Conservation (phyloP, 2,888 invertebrate genomes). For the Cryptocephalus primarius region DNA sequence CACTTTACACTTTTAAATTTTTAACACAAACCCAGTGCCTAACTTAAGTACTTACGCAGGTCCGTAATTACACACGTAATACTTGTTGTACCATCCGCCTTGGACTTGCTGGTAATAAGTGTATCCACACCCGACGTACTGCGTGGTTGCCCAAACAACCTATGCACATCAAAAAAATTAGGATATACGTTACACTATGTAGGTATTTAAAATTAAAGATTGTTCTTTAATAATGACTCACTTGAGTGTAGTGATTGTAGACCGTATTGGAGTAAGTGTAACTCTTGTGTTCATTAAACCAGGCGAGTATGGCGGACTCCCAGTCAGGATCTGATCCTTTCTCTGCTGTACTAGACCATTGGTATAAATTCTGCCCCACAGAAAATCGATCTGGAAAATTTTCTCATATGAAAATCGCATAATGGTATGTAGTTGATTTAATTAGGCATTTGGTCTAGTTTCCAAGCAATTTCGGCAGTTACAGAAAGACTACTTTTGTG, state of each 20-base stretch:
- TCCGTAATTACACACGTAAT: slow-evolving; percentile 19
- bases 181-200: neutral
- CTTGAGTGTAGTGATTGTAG: slow-evolving; percentile 15
- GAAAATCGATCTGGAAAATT: slow-evolving; percentile 14
- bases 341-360: slow-evolving; percentile 5
- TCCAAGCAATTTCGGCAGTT: too few species aligned
- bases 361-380: slow-evolving; percentile 20
- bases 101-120: slow-evolving; percentile 8
- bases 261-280: slow-evolving; percentile 9
- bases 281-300: slow-evolving; percentile 12
- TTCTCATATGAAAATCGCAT: too few species aligned
- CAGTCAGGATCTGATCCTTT: slow-evolving; percentile 6
- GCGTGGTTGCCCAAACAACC: slow-evolving; percentile 20
- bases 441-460: too few species aligned
- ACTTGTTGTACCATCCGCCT: slow-evolving; percentile 10
- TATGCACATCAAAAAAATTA: slow-evolving; percentile 8
- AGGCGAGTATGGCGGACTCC: slow-evolving; percentile 8
- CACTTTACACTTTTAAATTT: neutral
- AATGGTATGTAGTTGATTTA: too few species aligned
- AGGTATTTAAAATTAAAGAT: too few species aligned
- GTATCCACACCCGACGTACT: slow-evolving; percentile 20
- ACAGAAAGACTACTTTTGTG: too few species aligned
- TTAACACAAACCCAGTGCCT: neutral
- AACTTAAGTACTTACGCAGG: slow-evolving; percentile 13
- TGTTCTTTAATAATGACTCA: slow-evolving; percentile 4